Evolutionary conservation across 2,797 vertebrate species (phyloP), one percentile per base, ranked within the genome.

Genomic region (Australoheros facetus): DNA sequence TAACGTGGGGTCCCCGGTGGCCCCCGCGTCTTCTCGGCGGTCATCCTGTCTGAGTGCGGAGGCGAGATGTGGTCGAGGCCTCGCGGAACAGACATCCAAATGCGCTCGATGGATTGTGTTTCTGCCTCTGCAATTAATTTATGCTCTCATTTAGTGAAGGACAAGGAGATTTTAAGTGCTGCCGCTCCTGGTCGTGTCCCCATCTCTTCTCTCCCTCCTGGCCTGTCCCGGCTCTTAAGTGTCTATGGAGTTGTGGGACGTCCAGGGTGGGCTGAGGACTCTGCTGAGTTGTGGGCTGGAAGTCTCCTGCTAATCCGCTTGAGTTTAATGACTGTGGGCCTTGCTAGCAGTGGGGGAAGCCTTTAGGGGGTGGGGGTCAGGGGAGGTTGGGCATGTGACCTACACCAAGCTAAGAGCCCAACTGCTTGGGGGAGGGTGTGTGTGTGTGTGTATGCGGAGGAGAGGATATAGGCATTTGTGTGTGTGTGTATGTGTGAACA

Each of bases 351-450:
- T 78, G 90, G 92, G 85, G 72, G 73, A 90, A 92, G 82, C 77
- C 88, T 91, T 90, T 21, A 17, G 51, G 30, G 57, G 42, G 42
- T 37, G 62, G 58, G 75, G 80, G 93, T 90, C 89, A 92, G 90
- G 92, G 88, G 84, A 94, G 94, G 94, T 74, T 84, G 94, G 86
- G 87, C 94, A 94, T 91, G 90, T 91, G 94, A 95, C 86, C 92
- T 83, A 78, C 77, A 89, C 75, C 8, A 28, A 76, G 90, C 71
- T 85, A 78, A 86, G 56, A 89, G 16, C 82, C 77, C 72, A 78
- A 69, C 83, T 84, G 69, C 71, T 54, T 85, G 85, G 87, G 88
- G 88, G 84, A 64, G 85, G 90, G 74, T 57, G 56, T 21, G 64
- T 55, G 30, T 71, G 85, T 37, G 8, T 10, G 37, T 37, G 37